Conservation (phyloP, 2,797 vertebrate genomes). For the Lepus oiostolus region DNA sequence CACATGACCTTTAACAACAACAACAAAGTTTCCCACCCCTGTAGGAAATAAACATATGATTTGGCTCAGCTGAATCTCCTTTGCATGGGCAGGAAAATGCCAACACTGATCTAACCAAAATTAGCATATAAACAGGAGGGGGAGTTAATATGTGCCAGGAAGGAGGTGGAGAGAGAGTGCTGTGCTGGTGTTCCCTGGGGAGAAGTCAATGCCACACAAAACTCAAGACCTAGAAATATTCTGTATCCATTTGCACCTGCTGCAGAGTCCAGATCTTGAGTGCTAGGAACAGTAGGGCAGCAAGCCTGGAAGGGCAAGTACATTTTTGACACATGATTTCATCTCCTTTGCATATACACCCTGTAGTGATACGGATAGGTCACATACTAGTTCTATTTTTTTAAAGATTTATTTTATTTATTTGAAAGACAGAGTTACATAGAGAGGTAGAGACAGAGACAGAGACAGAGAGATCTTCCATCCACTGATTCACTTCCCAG, state of each 20-base stretch:
- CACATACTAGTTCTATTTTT: neutral
- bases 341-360: neutral
- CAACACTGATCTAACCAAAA: slow-evolving; percentile 10
- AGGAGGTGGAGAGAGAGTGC: neutral
- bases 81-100: neutral
- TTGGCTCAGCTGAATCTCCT: neutral
- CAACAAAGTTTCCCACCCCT: too few relatives aligned
- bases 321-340: neutral
- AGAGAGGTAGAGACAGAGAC: too few relatives aligned
- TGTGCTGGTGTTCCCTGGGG: neutral
- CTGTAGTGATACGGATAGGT: neutral
- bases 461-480: too few relatives aligned
- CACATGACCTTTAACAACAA: too few relatives aligned
- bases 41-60: neutral
- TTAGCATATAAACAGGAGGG: neutral
- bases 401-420: too few relatives aligned
- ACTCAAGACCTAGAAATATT: neutral
- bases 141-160: neutral
- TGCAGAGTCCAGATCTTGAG: too few relatives aligned
- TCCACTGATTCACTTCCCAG: too few relatives aligned
- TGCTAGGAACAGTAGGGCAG: neutral
- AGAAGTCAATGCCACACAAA: neutral
- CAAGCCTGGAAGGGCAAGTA: too few relatives aligned
- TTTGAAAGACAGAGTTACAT: too few relatives aligned
- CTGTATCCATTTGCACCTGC: neutral